Base-by-base conservation (phyloP, 1,140 invertebrate species). In the Megathymus violae region DNA sequence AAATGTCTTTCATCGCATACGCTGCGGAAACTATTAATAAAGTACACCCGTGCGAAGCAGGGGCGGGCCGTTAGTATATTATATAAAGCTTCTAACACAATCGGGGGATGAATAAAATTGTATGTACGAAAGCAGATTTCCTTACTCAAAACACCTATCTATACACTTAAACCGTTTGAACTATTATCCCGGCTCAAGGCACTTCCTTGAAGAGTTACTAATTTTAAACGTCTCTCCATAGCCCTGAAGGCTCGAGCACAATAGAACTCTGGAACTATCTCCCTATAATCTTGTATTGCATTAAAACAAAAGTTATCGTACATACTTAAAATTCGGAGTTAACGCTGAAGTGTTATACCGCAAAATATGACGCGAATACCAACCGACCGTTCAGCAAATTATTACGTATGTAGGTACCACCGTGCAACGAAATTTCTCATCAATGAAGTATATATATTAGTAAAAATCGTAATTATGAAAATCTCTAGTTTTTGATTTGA, bases 121-220 rank as follows among this genome's bases (percentile, higher is more conserved):
- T n/a, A n/a, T n/a, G n/a, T n/a, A n/a, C n/a, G n/a, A n/a, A n/a
- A n/a, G n/a, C n/a, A n/a, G n/a, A n/a, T n/a, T n/a, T n/a, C n/a
- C n/a, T n/a, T n/a, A n/a, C n/a, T n/a, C n/a, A n/a, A 58, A 58
- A 46, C 41, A 54, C 17, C 50, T 40, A 41, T 31, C 15, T 54
- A 41, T 22, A 46, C 25, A 54, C 22, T 40, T 44, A n/a, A 16
- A 46, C 54, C 41, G 13, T 58, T 58, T 48, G 54, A 58, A 58
- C 54, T 58, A 43, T 58, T 46, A 58, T 46, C 27, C 54, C 14
- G 3, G 41, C 27, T 46, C 46, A 46, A 58, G 36, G 41, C 25
- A 58, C 0, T 41, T 41, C 27, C 41, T 59, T 46, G 54, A 59
- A 46, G 54, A 41, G 54, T 22, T 31, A 34, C 40, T 58, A 58